Conservation (phyloP, 2,888 invertebrate species). For the Hecatera dysodea region DNA sequence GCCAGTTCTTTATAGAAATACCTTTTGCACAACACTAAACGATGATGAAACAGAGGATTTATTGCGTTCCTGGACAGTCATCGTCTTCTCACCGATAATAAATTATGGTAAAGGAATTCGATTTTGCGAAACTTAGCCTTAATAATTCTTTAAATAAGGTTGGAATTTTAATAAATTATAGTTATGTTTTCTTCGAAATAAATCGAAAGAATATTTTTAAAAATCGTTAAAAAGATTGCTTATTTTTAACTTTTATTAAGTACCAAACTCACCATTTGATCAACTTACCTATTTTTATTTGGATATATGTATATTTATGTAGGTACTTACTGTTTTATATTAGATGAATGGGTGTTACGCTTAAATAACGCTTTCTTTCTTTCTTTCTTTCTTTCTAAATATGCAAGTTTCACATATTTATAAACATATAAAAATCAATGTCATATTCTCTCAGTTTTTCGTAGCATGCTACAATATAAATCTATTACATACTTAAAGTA, state of each 20-base stretch:
- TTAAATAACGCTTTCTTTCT: too few species aligned
- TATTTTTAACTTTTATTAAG: too few species aligned
- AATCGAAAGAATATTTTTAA: too few species aligned
- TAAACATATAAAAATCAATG: not conserved
- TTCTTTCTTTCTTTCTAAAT: too few species aligned
- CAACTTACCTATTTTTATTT: not conserved
- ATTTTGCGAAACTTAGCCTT: not conserved
- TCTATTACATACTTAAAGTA: constrained; percentile 25
- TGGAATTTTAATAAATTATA: too few species aligned
- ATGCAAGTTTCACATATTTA: not conserved
- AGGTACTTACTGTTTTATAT: too few species aligned
- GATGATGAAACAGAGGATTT: constrained; percentile 55
- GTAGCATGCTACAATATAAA: not conserved
- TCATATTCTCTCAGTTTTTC: not conserved
- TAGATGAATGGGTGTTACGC: not conserved
- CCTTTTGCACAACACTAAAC: constrained; percentile 21
- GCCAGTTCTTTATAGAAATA: constrained; percentile 41
- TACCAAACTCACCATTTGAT: too few species aligned
- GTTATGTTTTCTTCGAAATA: too few species aligned
- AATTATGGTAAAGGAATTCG: not conserved
- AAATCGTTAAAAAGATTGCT: too few species aligned
- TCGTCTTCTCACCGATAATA: constrained; percentile 7
- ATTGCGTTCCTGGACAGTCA: constrained; percentile 8
- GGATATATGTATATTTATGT: too few species aligned
- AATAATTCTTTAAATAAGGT: too few species aligned